phyloP scores from a whole-genome alignment of 30 jellyfish, hydroid and myxozoan genomes.

The Sanderia malayensis region DNA sequence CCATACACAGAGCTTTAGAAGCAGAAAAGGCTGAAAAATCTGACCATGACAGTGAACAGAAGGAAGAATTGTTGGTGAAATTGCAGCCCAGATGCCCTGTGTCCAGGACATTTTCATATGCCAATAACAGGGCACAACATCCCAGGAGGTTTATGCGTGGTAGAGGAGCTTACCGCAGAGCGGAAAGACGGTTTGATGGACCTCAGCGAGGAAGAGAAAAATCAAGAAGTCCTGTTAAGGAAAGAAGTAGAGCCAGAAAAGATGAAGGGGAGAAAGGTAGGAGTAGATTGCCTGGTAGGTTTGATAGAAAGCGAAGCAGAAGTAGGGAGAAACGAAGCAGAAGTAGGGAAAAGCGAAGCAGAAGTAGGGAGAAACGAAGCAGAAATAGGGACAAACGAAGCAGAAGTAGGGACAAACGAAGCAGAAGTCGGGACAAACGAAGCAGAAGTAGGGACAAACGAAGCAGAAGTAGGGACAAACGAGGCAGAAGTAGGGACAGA shows the following conservation, averaged over 20 bases:
- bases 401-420: constrained; percentile 1
- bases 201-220: constrained; percentile 8
- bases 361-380: constrained; percentile 18
- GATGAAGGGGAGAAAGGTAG: constrained; percentile 5
- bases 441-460: constrained; percentile 17
- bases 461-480: too few relatives aligned
- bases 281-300: constrained; percentile 49
- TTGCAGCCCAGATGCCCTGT: constrained; percentile 1
- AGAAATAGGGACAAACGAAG: constrained; percentile 10
- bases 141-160: constrained; percentile 7
- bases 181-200: constrained; percentile 11
- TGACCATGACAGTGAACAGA: not conserved
- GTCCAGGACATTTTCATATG: not conserved
- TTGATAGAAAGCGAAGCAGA: constrained; percentile 55
- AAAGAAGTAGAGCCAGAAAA: not conserved
- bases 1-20: too few relatives aligned
- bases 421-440: constrained; percentile 6
- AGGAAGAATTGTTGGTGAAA: not conserved
- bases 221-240: constrained; percentile 12
- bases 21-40: not conserved
- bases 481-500: too few relatives aligned
- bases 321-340: constrained; percentile 51
- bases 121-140: not conserved
- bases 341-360: constrained; percentile 45
- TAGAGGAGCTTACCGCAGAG: constrained; percentile 23